Evolutionary conservation across 2,797 vertebrate genomes (phyloP).

Genomic region (Lutjanus campechanus): DNA sequence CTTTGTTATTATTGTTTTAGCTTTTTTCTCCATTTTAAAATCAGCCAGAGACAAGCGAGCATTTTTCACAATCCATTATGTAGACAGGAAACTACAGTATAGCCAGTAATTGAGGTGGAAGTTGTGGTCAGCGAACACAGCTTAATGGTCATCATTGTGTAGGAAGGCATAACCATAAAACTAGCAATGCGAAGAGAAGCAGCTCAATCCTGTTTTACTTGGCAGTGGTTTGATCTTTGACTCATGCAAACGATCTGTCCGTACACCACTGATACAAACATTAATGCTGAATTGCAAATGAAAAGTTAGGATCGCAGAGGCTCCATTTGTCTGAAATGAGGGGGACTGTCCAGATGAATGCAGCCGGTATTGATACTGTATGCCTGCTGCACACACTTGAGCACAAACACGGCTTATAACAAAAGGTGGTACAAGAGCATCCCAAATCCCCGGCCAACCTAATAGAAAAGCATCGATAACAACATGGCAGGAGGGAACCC

Average conservation of each 20-base stretch:
- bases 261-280: background rate
- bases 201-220: background rate
- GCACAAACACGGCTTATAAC: slow-evolving; percentile 40
- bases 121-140: slow-evolving; percentile 3
- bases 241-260: background rate
- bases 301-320: slow-evolving; percentile 25
- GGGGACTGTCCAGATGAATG: slow-evolving; percentile 26
- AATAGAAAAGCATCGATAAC: slow-evolving; percentile 59
- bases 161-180: slow-evolving; percentile 26
- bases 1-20: background rate
- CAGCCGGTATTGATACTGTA: background rate
- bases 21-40: background rate
- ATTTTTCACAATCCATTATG: slow-evolving; percentile 13
- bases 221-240: slow-evolving; percentile 28
- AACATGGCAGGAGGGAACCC: slow-evolving; percentile 37
- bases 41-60: background rate
- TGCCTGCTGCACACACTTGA: slow-evolving; percentile 30
- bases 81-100: background rate
- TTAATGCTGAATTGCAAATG: slow-evolving; percentile 12
- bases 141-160: slow-evolving; percentile 17
- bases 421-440: slow-evolving; percentile 29
- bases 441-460: slow-evolving; percentile 12
- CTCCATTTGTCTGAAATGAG: slow-evolving; percentile 18
- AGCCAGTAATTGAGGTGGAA: slow-evolving; percentile 26
- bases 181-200: background rate